A percentile compares a stretch with the other conserved stretches of the same genome.
phyloP scores from a whole-genome alignment of 2,797 vertebrate species.

The Scarus forsteni region DNA sequence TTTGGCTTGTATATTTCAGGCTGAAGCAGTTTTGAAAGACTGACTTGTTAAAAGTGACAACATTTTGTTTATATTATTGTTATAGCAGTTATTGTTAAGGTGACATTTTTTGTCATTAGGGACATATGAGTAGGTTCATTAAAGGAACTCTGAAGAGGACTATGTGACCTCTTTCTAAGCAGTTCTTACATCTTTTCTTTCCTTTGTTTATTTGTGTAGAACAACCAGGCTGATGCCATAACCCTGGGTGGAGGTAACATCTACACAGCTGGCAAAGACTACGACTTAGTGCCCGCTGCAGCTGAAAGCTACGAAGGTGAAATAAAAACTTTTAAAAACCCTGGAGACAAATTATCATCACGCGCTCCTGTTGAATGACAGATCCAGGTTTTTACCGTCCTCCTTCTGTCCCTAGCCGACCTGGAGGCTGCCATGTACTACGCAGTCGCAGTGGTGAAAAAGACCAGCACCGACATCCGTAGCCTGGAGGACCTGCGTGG shows the following conservation, averaged over 20 bases:
- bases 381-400: not conserved
- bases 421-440: slow-evolving; percentile 87
- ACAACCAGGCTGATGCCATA: slow-evolving; percentile 88
- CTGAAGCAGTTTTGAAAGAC: too few species aligned
- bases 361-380: not conserved
- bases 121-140: too few species aligned
- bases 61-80: too few species aligned
- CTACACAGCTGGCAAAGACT: slow-evolving; percentile 91
- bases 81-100: too few species aligned
- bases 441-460: slow-evolving; percentile 90
- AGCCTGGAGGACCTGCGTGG: slow-evolving; percentile 86
- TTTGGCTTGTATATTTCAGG: too few species aligned
- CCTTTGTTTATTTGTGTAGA: slow-evolving; percentile 71
- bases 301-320: slow-evolving; percentile 92
- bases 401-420: slow-evolving; percentile 73
- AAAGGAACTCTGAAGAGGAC: too few species aligned
- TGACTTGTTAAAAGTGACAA: too few species aligned
- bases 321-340: too few species aligned
- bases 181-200: not conserved
- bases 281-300: slow-evolving; percentile 89
- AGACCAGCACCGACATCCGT: slow-evolving; percentile 80
- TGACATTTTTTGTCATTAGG: too few species aligned
- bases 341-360: too few species aligned
- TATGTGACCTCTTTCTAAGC: not conserved
- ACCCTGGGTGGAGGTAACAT: slow-evolving; percentile 90